Conservation (phyloP, 2,888 invertebrate genomes). For the Cyclophora punctaria region DNA sequence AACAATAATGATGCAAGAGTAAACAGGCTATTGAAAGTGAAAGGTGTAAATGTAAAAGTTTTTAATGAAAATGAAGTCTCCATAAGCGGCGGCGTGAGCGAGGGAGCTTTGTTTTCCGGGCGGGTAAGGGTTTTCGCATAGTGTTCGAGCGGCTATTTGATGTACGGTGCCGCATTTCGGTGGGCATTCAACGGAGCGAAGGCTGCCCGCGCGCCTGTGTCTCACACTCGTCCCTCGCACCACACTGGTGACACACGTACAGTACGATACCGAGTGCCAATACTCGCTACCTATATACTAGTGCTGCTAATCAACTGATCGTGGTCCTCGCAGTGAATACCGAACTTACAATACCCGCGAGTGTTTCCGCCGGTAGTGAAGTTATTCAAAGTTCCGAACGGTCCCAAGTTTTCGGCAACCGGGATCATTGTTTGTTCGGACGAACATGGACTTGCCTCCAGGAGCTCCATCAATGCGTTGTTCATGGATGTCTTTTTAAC, state of each 20-base stretch:
- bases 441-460: slow-evolving; percentile 71
- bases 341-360: slow-evolving; percentile 29
- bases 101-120: slow-evolving; percentile 50
- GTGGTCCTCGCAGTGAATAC: slow-evolving; percentile 4
- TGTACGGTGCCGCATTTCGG: slow-evolving; percentile 71
- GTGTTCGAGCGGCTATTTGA: slow-evolving; percentile 71
- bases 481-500: slow-evolving; percentile 75
- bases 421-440: slow-evolving; percentile 46
- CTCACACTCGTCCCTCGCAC: slow-evolving; percentile 55
- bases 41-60: slow-evolving; percentile 3
- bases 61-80: slow-evolving; percentile 7
- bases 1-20: slow-evolving; percentile 14
- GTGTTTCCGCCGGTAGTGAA: slow-evolving; percentile 46
- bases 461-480: slow-evolving; percentile 71
- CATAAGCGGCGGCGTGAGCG: neutral
- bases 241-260: slow-evolving; percentile 53
- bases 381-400: slow-evolving; percentile 14
- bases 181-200: slow-evolving; percentile 71
- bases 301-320: slow-evolving; percentile 22
- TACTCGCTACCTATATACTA: slow-evolving; percentile 25
- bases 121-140: slow-evolving; percentile 72
- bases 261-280: slow-evolving; percentile 39
- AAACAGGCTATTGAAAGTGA: slow-evolving; percentile 6
- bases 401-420: slow-evolving; percentile 35
- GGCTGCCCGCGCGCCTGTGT: slow-evolving; percentile 71